Evolutionary conservation across 2,888 invertebrate species (phyloP).

Genomic region (Pandemis cinnamomeana): DNA sequence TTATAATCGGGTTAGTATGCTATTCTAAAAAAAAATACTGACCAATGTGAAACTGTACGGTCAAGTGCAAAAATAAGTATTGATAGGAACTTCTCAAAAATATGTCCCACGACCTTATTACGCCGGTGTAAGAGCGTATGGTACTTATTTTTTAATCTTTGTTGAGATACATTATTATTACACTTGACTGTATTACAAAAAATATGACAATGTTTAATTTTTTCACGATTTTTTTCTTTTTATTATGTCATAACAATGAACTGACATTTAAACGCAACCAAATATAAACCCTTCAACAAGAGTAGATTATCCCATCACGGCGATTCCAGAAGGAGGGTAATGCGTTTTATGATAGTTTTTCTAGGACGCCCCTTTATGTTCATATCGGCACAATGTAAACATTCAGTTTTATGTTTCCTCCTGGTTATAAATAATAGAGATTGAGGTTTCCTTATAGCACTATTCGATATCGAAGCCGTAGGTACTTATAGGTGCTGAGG

Average conservation of each 20-base stretch:
- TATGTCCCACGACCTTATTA: no score
- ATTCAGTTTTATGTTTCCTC: conserved; percentile 47
- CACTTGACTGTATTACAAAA: no score
- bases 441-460: conserved; percentile 45
- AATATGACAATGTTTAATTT: background rate
- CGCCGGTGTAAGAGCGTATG: no score
- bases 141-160: no score
- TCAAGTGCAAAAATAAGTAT: no score
- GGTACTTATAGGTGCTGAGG: conserved; percentile 31
- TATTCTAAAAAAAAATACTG: no score
- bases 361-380: conserved; percentile 47
- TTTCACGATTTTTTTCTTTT: background rate
- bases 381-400: conserved; percentile 44
- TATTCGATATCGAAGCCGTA: conserved; percentile 43
- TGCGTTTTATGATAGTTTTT: conserved; percentile 50
- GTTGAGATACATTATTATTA: no score
- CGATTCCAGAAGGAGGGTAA: conserved; percentile 40
- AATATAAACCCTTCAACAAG: conserved; percentile 11
- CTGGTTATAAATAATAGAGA: conserved; percentile 46
- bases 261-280: conserved; percentile 11
- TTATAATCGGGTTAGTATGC: no score
- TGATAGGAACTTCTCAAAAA: no score
- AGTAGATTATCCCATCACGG: conserved; percentile 33
- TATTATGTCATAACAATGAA: background rate
- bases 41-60: no score